Evolutionary conservation across 1,140 invertebrate genomes (phyloP).

Genomic region (Thaumatotibia leucotreta): DNA sequence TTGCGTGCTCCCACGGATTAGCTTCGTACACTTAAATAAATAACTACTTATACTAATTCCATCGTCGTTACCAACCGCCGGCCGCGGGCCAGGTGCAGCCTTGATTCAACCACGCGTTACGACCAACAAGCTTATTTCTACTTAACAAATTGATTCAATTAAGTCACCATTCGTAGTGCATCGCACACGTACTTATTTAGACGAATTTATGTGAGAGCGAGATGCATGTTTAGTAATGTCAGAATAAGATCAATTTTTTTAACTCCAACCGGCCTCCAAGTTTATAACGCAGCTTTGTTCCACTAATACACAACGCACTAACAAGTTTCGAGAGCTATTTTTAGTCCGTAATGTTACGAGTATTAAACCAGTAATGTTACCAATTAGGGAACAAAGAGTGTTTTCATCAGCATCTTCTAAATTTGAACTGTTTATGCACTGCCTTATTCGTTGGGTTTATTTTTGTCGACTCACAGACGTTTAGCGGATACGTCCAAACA

Average conservation of each 20-base stretch:
- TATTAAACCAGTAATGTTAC: neutral
- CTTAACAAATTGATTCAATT: too few species aligned
- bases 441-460: neutral
- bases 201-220: too few species aligned
- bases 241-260: too few species aligned
- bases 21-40: neutral
- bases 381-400: conserved; percentile 12
- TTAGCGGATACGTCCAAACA: neutral
- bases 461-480: neutral
- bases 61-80: neutral
- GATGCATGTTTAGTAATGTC: too few species aligned
- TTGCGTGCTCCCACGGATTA: neutral
- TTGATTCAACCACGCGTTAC: neutral
- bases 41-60: neutral
- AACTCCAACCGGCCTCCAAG: too few species aligned
- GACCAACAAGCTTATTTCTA: too few species aligned
- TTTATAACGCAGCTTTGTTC: conserved; percentile 9
- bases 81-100: conserved; percentile 6
- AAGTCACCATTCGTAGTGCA: too few species aligned
- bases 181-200: too few species aligned
- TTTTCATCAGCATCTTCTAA: neutral
- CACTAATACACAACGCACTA: neutral
- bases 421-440: neutral
- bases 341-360: neutral
- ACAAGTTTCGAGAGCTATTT: conserved; percentile 1